phyloP scores from a whole-genome alignment of 37 sponge, comb jelly and placozoan genomes.

The Beroe ovata region DNA sequence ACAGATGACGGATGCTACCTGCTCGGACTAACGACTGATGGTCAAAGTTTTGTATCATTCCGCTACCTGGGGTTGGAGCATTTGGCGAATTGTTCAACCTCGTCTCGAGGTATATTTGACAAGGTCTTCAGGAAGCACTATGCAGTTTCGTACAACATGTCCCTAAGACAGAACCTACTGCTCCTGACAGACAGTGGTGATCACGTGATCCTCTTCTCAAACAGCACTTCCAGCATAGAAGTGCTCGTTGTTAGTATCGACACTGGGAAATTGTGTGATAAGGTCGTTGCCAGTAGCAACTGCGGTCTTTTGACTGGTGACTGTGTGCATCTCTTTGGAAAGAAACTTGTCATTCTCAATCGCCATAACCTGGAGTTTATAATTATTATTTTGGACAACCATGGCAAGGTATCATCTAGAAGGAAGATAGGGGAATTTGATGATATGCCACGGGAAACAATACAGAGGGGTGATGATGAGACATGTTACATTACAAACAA shows the following conservation, averaged over 20 bases:
- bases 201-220: not conserved
- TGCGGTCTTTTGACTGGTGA: not conserved
- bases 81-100: not conserved
- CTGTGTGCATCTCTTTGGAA: not conserved
- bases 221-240: not conserved
- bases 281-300: not conserved
- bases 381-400: not conserved
- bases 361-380: not conserved
- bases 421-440: not conserved
- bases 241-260: not conserved
- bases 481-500: not conserved
- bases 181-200: conserved; percentile 6
- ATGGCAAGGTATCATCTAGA: not conserved
- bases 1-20: not conserved
- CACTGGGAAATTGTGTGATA: not conserved
- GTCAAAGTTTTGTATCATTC: not conserved
- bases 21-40: not conserved
- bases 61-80: not conserved
- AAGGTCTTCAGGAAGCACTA: not conserved
- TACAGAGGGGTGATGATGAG: not conserved
- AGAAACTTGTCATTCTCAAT: not conserved
- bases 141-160: not conserved
- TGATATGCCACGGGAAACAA: not conserved
- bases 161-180: not conserved
- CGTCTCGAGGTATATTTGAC: not conserved